Evolutionary conservation across 2,113 vertebrate genomes (phyloP).

Genomic region (Pontoporia blainvillei): DNA sequence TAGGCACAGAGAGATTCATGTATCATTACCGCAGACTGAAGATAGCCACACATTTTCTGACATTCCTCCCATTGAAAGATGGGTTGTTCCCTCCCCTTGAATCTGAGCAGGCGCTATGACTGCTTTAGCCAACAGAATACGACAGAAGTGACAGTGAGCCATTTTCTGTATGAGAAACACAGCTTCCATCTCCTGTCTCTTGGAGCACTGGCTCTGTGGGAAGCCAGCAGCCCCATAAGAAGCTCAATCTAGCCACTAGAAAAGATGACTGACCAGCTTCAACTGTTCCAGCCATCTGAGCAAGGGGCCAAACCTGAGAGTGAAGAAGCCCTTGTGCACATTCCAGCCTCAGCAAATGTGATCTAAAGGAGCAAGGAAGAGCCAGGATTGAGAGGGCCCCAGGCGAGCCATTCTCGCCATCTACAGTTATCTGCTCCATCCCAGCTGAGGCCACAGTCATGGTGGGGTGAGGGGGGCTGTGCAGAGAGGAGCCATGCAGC

Average conservation of each 20-base stretch:
- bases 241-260: neutral
- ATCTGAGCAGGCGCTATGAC: neutral
- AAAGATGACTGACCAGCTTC: neutral
- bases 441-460: neutral
- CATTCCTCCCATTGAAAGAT: neutral
- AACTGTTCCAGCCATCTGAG: neutral
- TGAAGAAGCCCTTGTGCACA: neutral
- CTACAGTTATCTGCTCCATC: neutral
- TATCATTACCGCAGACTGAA: neutral
- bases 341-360: neutral
- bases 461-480: fast-evolving
- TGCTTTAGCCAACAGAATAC: neutral
- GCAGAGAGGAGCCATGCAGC: neutral
- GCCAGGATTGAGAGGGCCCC: neutral
- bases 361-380: neutral
- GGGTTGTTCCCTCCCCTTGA: neutral
- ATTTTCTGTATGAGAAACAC: neutral
- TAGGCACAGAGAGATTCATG: neutral
- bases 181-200: neutral
- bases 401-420: neutral
- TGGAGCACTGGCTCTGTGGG: neutral
- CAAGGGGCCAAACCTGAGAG: neutral
- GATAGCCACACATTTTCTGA: neutral
- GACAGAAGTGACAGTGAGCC: neutral
- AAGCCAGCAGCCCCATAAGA: neutral